Conservation (phyloP, 2,797 vertebrate genomes). For the Sebastes oblongus region DNA sequence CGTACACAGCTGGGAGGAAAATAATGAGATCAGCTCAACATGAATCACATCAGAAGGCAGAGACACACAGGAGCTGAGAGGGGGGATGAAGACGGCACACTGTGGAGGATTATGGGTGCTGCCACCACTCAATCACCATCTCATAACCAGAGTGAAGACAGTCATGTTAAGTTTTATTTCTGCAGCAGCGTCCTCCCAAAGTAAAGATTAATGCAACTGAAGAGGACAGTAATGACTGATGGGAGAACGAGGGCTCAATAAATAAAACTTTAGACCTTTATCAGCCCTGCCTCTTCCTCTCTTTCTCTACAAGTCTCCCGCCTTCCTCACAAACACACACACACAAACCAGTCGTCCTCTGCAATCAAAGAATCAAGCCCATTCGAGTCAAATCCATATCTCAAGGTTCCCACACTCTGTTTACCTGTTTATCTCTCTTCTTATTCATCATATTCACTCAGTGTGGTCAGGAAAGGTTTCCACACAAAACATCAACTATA, state of each 20-base stretch:
- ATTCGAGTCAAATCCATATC: slow-evolving; percentile 12
- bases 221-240: slow-evolving; percentile 2
- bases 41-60: neutral
- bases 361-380: neutral
- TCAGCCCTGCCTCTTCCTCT: neutral
- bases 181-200: neutral
- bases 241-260: neutral
- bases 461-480: neutral
- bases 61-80: neutral
- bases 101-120: slow-evolving; percentile 5
- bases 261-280: neutral
- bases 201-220: neutral
- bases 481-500: neutral
- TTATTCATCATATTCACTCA: slow-evolving; percentile 9
- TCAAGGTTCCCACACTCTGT: slow-evolving; percentile 8
- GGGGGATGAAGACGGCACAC: neutral
- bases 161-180: slow-evolving; percentile 9
- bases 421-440: slow-evolving; percentile 16
- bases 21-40: slow-evolving; percentile 26
- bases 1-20: slow-evolving; percentile 72
- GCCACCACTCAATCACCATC: neutral
- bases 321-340: neutral
- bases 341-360: neutral
- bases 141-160: neutral
- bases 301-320: neutral